phyloP scores from a whole-genome alignment of 2,888 invertebrate genomes.

The Eupithecia vulgata region DNA sequence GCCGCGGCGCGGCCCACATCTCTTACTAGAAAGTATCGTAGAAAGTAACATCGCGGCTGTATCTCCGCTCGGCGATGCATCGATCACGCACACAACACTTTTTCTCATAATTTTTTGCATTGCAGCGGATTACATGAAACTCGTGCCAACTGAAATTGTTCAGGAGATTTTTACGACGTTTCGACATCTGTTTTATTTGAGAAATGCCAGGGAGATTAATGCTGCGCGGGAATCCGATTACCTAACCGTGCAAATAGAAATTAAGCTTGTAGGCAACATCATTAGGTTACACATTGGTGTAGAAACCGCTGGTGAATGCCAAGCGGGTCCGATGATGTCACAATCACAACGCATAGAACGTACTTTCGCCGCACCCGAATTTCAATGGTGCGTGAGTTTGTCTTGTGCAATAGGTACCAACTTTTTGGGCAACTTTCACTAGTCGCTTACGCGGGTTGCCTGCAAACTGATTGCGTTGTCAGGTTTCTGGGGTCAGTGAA shows the following conservation, averaged over 20 bases:
- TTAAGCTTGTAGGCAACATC: constrained; percentile 25
- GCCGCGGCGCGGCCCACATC: constrained; percentile 80
- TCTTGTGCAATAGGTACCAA: constrained; percentile 78
- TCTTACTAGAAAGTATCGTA: constrained; percentile 83
- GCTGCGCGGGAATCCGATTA: constrained; percentile 23
- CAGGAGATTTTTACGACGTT: constrained; percentile 25
- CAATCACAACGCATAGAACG: constrained; percentile 60
- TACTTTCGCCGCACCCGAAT: constrained; percentile 81
- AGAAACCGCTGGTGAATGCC: constrained; percentile 49
- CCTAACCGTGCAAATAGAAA: constrained; percentile 33
- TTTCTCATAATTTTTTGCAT: constrained; percentile 64
- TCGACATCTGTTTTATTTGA: constrained; percentile 29
- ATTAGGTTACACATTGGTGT: constrained; percentile 33
- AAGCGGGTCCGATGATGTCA: constrained; percentile 58
- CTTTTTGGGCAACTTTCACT: constrained; percentile 82
- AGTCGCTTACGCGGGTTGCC: constrained; percentile 76
- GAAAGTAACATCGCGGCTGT: constrained; percentile 81
- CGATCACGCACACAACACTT: constrained; percentile 68
- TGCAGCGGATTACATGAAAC: constrained; percentile 45
- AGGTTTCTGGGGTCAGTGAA: constrained; percentile 77
- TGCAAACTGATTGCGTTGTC: constrained; percentile 79
- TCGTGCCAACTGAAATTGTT: constrained; percentile 46
- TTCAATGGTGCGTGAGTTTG: constrained; percentile 73
- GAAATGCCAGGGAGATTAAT: constrained; percentile 29
- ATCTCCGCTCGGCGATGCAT: constrained; percentile 73